A percentile compares a stretch with the other conserved stretches of the same genome.
These are phyloP conservation scores for Chlorodrepanis virens DNA, from an alignment of 2,113 vertebrate species.

Conservation along the genomic window DNA sequence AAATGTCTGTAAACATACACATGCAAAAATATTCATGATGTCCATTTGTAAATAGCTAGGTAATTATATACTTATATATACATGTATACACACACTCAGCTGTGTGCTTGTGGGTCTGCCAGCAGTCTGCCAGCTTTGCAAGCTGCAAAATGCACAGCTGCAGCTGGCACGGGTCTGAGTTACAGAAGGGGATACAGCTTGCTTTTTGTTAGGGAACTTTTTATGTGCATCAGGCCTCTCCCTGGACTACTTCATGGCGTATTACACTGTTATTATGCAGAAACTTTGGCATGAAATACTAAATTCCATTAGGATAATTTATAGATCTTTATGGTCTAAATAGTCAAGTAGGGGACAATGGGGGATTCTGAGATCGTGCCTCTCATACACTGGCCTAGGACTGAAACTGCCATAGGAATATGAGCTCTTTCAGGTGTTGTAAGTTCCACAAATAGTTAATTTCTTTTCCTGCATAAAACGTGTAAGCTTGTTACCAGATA, in stretches of 20 bases:
- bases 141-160: not conserved
- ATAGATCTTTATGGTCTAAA: not conserved
- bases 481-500: not conserved
- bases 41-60: not conserved
- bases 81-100: not conserved
- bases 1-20: not conserved
- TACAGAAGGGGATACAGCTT: not conserved
- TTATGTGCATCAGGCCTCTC: rapidly evolving
- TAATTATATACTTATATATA: too few species aligned
- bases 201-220: not conserved
- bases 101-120: not conserved
- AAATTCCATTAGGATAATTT: not conserved
- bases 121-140: not conserved
- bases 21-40: not conserved
- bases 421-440: not conserved
- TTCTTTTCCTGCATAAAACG: not conserved
- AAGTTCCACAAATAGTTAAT: not conserved
- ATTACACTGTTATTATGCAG: not conserved
- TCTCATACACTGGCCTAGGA: not conserved
- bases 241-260: not conserved
- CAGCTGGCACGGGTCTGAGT: not conserved
- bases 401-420: not conserved
- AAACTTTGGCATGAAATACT: not conserved
- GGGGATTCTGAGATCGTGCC: not conserved
- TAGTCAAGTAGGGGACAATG: not conserved